Evolutionary conservation across 2,888 invertebrate species (phyloP), one percentile per base, ranked within the genome.

Genomic region (Phlogophora meticulosa): DNA sequence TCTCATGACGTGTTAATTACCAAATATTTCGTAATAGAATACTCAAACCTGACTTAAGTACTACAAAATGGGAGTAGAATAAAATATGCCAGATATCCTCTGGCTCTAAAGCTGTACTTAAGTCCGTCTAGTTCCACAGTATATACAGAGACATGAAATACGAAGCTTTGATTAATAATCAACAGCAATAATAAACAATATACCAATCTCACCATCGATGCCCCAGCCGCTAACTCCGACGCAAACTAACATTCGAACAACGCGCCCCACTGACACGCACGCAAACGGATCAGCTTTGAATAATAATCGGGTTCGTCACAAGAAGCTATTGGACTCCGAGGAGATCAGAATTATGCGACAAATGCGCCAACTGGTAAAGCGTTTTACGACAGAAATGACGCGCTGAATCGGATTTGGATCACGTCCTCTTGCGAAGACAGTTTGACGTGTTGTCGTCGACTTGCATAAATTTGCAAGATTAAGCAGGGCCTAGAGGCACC

Each of bases 381-480:
- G 93, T 93, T 94, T 94, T 94, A 94, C 92, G 88, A 89, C 90
- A 88, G 87, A 89, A 92, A 93, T 91, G 93, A 92, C 90, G 91
- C 91, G 85, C 85, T 77, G 90, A 94, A 94, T 94, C 90, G 93
- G 92, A 94, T 94, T 94, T 93, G 91, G 93, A 94, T 94, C 94
- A 93, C 94, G 93, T 94, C 87, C 89, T 91, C 88, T 83, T 87
- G 89, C 86, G 90, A 91, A 94, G 93, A 91, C 93, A 93, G 93
- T 92, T 92, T 94, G 94, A 93, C 93, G 92, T 92, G 93, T 90
- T 91, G 93, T 90, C 91, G 90, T 88, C 91, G 91, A 90, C 92
- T 95, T 93, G 94, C 94, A 95, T 95, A 95, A 93, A 94, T 95
- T 95, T 94, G 93, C 94, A 94, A 93, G 92, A 93, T 92, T 93